A percentile compares a stretch with the other conserved stretches of the same genome.
phyloP scores from a whole-genome alignment of 2,888 invertebrate species.

The Melitaea athalia region DNA sequence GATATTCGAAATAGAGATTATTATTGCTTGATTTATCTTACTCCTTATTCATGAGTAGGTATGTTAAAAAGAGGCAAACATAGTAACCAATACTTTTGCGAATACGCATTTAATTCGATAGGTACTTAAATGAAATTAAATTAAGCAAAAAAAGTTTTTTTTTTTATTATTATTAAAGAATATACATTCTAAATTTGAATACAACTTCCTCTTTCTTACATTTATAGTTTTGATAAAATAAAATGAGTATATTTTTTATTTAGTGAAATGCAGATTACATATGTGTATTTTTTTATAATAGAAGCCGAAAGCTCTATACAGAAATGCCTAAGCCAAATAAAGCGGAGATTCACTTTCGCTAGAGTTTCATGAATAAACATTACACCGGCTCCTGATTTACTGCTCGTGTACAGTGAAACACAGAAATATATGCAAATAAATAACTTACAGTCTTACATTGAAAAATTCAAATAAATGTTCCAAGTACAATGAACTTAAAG shows the following conservation, averaged over 20 bases:
- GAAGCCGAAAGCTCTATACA: constrained; percentile 11
- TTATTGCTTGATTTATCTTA: too few species aligned
- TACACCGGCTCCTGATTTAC: constrained; percentile 73
- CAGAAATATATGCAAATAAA: constrained; percentile 4
- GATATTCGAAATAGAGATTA: too few species aligned
- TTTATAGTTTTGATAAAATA: neutral
- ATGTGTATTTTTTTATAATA: neutral
- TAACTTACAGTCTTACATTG: neutral
- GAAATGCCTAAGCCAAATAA: constrained; percentile 41
- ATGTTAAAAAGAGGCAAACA: too few species aligned
- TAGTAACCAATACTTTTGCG: too few species aligned
- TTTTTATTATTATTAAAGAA: too few species aligned
- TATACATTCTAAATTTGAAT: too few species aligned
- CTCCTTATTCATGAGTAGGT: too few species aligned
- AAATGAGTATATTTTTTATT: neutral
- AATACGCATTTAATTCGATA: too few species aligned
- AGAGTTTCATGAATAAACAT: constrained; percentile 81
- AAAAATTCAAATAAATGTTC: too few species aligned
- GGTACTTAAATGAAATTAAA: too few species aligned
- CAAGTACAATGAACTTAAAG: too few species aligned
- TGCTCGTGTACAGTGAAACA: constrained; percentile 44
- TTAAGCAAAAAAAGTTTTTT: neutral
- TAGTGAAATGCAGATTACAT: neutral
- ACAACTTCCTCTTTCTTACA: too few species aligned
- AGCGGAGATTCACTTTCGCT: constrained; percentile 77